phyloP scores from a whole-genome alignment of 2,888 invertebrate genomes.

The Polyploca ridens region DNA sequence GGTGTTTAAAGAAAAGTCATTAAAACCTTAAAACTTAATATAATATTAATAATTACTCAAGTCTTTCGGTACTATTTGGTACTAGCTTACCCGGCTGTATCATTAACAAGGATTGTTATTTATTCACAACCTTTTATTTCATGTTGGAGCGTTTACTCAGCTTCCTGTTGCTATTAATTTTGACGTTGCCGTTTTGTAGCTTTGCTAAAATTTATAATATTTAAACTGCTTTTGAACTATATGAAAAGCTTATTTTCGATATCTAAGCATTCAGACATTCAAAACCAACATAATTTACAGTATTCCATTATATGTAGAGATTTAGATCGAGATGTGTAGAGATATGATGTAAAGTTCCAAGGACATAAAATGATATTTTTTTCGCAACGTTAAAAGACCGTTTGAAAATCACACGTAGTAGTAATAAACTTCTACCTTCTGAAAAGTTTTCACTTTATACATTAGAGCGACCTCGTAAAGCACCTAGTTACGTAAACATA shows the following conservation, averaged over 20 bases:
- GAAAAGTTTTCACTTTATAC: constrained; percentile 18
- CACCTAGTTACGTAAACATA: not conserved
- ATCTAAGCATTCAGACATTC: no score
- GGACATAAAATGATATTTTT: no score
- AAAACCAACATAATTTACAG: no score
- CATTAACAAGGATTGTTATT: constrained; percentile 19
- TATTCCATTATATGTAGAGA: no score
- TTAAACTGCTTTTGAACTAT: no score
- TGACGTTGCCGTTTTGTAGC: constrained; percentile 20
- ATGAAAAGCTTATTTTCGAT: no score
- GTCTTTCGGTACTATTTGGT: not conserved
- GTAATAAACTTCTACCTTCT: constrained; percentile 12
- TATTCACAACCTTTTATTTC: constrained; percentile 35
- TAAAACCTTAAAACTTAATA: not conserved
- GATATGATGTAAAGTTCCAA: no score
- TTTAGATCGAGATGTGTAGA: no score
- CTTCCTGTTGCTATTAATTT: constrained; percentile 30
- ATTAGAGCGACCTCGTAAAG: not conserved
- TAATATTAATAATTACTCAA: not conserved
- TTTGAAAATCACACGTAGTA: constrained; percentile 12
- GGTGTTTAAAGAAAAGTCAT: no score
- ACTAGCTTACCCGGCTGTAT: not conserved
- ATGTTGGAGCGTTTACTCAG: constrained; percentile 24
- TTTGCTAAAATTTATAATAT: constrained; percentile 24
- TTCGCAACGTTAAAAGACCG: not conserved